Conservation (phyloP, 2,113 vertebrate species). For the Stigmatopora nigra region DNA sequence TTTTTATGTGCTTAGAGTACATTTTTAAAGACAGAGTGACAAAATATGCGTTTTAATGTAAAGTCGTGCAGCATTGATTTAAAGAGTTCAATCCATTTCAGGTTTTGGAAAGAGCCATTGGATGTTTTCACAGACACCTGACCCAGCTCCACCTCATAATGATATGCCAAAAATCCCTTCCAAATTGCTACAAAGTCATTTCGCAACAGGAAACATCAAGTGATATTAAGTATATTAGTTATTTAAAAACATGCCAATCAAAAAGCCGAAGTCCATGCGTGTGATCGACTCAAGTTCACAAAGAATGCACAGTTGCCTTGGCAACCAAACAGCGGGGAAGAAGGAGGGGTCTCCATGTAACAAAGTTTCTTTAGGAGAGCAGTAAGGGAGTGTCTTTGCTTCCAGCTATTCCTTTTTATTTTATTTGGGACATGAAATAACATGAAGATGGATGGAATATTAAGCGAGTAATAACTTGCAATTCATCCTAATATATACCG, state of each 20-base stretch:
- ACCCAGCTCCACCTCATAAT: slow-evolving; percentile 39
- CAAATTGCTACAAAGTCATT: neutral
- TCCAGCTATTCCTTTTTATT: slow-evolving; percentile 18
- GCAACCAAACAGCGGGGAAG: slow-evolving; percentile 46
- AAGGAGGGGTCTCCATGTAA: slow-evolving; percentile 34
- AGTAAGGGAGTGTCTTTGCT: slow-evolving; percentile 32
- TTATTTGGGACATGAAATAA: slow-evolving; percentile 21
- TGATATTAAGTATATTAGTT: neutral
- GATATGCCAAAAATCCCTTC: slow-evolving; percentile 24
- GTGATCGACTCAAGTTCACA: slow-evolving; percentile 62
- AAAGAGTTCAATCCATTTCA: slow-evolving; percentile 13
- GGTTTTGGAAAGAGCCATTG: slow-evolving; percentile 20
- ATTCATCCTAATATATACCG: neutral
- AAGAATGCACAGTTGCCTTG: slow-evolving; percentile 51
- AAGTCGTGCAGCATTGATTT: neutral
- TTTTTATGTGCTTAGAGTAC: neutral
- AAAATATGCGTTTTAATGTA: neutral
- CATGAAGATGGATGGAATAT: slow-evolving; percentile 15
- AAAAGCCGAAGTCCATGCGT: slow-evolving; percentile 48
- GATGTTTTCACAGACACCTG: slow-evolving; percentile 48
- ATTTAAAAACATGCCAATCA: neutral
- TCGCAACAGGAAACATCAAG: neutral
- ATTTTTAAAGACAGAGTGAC: neutral
- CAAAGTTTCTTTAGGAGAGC: slow-evolving; percentile 36
- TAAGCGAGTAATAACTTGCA: slow-evolving; percentile 17